Conservation (phyloP, 2,888 invertebrate species). For the Macrophya annulata region DNA sequence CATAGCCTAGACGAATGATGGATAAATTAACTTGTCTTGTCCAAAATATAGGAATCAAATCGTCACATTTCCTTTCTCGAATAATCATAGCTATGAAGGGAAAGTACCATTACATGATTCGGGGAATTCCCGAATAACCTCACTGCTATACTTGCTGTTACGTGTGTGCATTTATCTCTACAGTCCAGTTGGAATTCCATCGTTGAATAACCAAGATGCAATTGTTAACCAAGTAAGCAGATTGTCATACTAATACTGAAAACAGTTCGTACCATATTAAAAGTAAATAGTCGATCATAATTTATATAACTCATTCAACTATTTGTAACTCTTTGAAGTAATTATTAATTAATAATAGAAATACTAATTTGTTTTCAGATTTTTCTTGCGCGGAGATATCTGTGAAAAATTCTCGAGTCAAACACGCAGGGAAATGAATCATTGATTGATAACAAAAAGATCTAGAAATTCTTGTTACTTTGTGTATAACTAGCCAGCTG, state of each 20-base stretch:
- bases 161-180: not conserved
- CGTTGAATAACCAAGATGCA: not conserved
- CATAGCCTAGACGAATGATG: not conserved
- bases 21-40: conserved; percentile 1
- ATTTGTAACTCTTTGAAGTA: not conserved
- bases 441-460: not conserved
- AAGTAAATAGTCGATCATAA: not conserved
- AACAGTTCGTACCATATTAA: not conserved
- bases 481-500: not conserved
- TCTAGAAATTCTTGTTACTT: conserved; percentile 1
- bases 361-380: not conserved
- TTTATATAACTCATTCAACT: not conserved
- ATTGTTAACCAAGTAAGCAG: not conserved
- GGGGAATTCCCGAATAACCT: not conserved
- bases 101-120: not conserved
- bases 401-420: not conserved
- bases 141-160: not conserved
- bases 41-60: not conserved
- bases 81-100: not conserved
- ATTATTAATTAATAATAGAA: not conserved
- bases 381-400: not conserved
- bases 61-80: not conserved
- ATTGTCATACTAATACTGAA: not conserved
- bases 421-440: not conserved
- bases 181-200: not conserved